Evolutionary conservation across 2,797 vertebrate genomes (phyloP), one percentile per base, ranked within the genome.

Genomic region (Tachyglossus aculeatus): DNA sequence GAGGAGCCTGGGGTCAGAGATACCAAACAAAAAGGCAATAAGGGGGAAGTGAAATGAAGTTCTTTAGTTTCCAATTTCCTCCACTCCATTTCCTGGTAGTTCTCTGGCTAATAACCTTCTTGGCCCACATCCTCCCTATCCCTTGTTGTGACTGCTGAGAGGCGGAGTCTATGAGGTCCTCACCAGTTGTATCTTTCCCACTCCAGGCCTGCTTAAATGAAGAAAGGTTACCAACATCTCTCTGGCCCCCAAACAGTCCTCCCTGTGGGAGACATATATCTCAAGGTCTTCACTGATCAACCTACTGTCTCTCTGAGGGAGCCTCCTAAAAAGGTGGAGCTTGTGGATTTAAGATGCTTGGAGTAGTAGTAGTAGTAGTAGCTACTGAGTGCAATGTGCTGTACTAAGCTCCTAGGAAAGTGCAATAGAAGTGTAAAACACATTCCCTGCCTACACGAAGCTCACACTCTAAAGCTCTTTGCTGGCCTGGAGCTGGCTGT

Each of bases 21-120:
- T 44, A 39, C 58, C 38, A 41, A 73, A 36, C 60, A 43, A 45
- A 68, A 39, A 43, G 9, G 7, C 11, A 31, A 27, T 18, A 13
- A 55, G 13, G 27, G 45, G 53, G 51, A 67, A 72, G 69, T 14
- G n/a, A 1, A 54, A 48, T 16, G 66, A 58, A 52, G 4, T 12
- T 21, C 19, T 53, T 72, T 75, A 57, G 72, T 73, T 76, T 50
- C n/a, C n/a, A n/a, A 67, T 59, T 76, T 54, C 63, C 70, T 74
- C 39, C 32, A n/a, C n/a, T 56, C 31, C 11, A 4, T 58, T 74
- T 80, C 79, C 68, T 3, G 12, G 43, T 55, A 25, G 0, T 27
- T 50, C 5, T 80, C 76, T 66, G 56, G 24, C 59, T 60, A 60
- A 67, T 34, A 65, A 58, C 52, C 62, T 52, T 43, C 48, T 19